Base-by-base conservation (phyloP, 2,888 invertebrate species). In the Heteromurus nitidus region DNA sequence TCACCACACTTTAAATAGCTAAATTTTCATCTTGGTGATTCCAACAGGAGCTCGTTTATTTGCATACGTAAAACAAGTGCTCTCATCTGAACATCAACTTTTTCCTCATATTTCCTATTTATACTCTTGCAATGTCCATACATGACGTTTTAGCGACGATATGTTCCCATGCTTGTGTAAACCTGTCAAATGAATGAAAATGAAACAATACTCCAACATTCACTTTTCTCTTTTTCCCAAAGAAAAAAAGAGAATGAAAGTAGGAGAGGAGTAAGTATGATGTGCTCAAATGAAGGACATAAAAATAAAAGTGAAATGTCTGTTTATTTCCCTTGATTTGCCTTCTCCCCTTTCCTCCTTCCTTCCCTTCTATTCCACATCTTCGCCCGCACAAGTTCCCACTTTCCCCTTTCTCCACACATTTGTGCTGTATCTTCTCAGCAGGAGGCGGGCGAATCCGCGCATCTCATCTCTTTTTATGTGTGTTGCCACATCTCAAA, bases 311-410 rank as follows among this genome's bases (percentile, higher is more conserved):
- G 20, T 67, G 64, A 44, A 79, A 70, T 72, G 79, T 65, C 79
- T 72, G 64, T 79, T 72, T 79, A 72, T 79, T 72, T 79, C 79
- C 65, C 30, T 65, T 79, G 55, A 72, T 79, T 79, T 79, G 65
- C 79, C 44, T 55, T 31, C 44, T 65, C 55, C 44, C 53, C 22
- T 62, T 55, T 44, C 42, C 36, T 65, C 74, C 69, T 77, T 77
- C 60, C 79, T 79, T 79, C 79, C 58, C 72, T 65, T 70, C 72
- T 58, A 72, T 72, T 62, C 20, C 31, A 2, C 62, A 5, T 18
- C 20, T 31, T 62, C 24, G 16, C 5, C 30, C 16, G 60, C 30
- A 60, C 30, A n/a, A 5, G 47, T 3, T 16, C 30, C 60, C 26
- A 2, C 50, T 50, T 9, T 26, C n/a, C 13, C 11, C 13, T 55